Conservation (phyloP, 1,140 invertebrate species). For the Leptinotarsa undecemlineata region DNA sequence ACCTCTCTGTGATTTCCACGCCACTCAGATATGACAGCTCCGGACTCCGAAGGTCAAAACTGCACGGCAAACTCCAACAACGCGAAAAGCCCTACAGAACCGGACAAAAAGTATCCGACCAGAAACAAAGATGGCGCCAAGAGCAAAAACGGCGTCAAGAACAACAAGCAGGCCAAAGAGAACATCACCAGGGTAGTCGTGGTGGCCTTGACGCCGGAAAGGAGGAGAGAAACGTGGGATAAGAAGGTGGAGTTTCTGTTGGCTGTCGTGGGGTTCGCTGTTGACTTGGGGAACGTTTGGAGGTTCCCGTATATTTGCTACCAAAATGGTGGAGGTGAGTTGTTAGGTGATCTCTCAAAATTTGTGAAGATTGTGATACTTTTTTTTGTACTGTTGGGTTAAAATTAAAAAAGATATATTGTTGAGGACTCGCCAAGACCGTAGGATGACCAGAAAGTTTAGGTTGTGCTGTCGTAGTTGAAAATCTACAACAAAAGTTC, state of each 20-base stretch:
- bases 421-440: too few relatives aligned
- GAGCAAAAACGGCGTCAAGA: constrained; percentile 11
- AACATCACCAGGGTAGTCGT: constrained; percentile 61
- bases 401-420: too few relatives aligned
- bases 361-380: too few relatives aligned
- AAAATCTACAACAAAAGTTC: too few relatives aligned
- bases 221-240: constrained; percentile 71
- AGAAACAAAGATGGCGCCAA: constrained; percentile 15
- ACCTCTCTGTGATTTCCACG: not conserved
- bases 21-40: constrained; percentile 34
- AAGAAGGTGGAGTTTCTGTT: constrained; percentile 89
- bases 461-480: too few relatives aligned
- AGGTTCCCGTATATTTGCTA: constrained; percentile 81
- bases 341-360: not conserved
- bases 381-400: too few relatives aligned
- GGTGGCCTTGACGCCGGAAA: constrained; percentile 65
- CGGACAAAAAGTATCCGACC: constrained; percentile 41
- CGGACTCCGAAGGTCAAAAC: constrained; percentile 40
- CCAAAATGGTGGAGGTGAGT: constrained; percentile 74
- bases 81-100: constrained; percentile 33
- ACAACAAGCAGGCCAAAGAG: constrained; percentile 39
- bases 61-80: constrained; percentile 37
- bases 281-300: constrained; percentile 84
- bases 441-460: too few relatives aligned
- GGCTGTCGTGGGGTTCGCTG: constrained; percentile 85